A percentile compares a stretch with the other conserved stretches of the same genome.
Evolutionary conservation across 1,140 invertebrate genomes (phyloP).

Genomic region (Varroa destructor): DNA sequence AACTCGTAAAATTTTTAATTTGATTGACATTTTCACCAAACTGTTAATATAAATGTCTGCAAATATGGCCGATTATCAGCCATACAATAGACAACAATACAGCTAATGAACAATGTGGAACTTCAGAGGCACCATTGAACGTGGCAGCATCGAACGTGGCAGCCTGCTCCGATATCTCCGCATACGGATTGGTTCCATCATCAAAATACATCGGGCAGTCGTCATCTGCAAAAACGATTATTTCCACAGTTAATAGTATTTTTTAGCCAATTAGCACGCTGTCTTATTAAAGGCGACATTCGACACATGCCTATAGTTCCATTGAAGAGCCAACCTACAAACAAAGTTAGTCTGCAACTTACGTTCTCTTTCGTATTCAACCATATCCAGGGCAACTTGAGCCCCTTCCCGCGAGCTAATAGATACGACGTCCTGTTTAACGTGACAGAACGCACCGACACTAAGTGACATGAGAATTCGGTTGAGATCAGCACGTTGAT

Average conservation of each 20-base stretch:
- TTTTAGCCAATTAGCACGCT: conserved; percentile 10
- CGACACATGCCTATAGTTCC: too few relatives aligned
- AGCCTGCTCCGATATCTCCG: conserved; percentile 22
- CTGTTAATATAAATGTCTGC: too few relatives aligned
- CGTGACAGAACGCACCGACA: conserved; percentile 73
- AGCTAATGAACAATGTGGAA: not conserved
- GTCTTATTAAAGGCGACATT: too few relatives aligned
- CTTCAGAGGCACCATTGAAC: conserved; percentile 6
- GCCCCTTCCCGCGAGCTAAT: conserved; percentile 77
- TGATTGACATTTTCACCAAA: too few relatives aligned
- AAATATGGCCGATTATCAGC: too few relatives aligned
- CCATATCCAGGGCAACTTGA: conserved; percentile 71
- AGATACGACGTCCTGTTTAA: conserved; percentile 76
- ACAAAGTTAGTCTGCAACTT: conserved; percentile 39
- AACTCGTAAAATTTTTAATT: too few relatives aligned
- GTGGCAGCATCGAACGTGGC: conserved; percentile 18
- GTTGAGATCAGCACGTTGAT: conserved; percentile 85
- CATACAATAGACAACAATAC: too few relatives aligned
- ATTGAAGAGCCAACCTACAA: too few relatives aligned
- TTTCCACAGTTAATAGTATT: not conserved
- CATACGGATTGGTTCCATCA: conserved; percentile 67
- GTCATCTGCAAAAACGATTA: conserved; percentile 49
- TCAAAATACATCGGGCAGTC: conserved; percentile 89
- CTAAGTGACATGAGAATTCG: conserved; percentile 74
- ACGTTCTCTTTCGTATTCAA: conserved; percentile 80